These are phyloP conservation scores for Hypotaenidia philippensis DNA, from an alignment of 2,797 vertebrate species.

Conservation along the genomic window DNA sequence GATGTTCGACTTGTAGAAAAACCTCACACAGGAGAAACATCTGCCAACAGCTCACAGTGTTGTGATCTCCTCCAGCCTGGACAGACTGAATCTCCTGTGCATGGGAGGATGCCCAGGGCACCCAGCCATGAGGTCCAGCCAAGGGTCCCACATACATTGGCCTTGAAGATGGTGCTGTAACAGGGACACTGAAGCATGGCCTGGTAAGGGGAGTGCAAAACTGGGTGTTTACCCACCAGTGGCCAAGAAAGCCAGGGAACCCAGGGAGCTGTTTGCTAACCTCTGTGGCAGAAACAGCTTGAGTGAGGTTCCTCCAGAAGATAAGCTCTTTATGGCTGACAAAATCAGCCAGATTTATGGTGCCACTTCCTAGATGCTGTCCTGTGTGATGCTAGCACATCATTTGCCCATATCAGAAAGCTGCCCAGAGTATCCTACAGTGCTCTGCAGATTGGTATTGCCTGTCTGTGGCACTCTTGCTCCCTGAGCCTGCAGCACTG, in stretches of 20 bases:
- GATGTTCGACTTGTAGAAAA: neutral
- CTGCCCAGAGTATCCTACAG: neutral
- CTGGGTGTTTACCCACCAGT: neutral
- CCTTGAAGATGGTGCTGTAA: neutral
- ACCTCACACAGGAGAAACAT: neutral
- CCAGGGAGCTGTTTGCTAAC: neutral
- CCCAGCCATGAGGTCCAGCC: neutral
- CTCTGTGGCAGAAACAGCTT: neutral
- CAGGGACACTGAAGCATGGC: neutral
- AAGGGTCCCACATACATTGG: neutral
- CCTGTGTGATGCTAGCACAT: neutral
- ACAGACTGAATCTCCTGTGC: accelerated
- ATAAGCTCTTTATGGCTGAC: neutral
- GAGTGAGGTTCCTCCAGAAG: neutral
- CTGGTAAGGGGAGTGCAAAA: accelerated
- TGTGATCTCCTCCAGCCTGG: neutral
- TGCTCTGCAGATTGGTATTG: accelerated
- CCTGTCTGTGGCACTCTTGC: neutral
- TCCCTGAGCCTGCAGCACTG: neutral
- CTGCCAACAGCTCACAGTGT: neutral
- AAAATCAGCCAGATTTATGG: neutral
- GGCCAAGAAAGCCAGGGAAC: neutral
- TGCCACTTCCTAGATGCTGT: neutral
- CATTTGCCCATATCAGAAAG: neutral
- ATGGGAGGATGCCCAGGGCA: neutral